Evolutionary conservation across 2,888 invertebrate species (phyloP).

Genomic region (Colletes collaris): DNA sequence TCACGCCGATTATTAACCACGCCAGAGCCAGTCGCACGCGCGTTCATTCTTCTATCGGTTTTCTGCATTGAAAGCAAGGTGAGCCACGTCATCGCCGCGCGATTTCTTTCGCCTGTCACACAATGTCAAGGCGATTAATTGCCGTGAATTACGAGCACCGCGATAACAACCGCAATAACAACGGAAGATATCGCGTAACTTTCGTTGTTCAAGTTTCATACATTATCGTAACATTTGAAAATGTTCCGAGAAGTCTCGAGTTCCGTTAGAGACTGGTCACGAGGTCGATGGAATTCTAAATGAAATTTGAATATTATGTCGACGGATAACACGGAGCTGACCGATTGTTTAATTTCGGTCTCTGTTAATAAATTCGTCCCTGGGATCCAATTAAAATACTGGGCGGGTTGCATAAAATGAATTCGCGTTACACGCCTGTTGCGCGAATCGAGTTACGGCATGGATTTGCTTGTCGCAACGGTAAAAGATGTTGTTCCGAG

Average conservation of each 20-base stretch:
- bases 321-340: too few relatives aligned
- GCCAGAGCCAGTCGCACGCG: constrained; percentile 11
- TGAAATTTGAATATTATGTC: too few relatives aligned
- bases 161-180: not conserved
- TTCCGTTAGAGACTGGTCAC: too few relatives aligned
- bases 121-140: constrained; percentile 64
- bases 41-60: constrained; percentile 41
- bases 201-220: too few relatives aligned
- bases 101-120: constrained; percentile 52
- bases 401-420: not conserved
- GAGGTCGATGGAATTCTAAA: too few relatives aligned
- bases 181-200: too few relatives aligned
- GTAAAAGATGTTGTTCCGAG: constrained; percentile 3
- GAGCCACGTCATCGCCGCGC: constrained; percentile 49
- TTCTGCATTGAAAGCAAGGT: constrained; percentile 60
- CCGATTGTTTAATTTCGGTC: too few relatives aligned
- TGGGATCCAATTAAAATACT: too few relatives aligned
- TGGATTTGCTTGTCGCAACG: constrained; percentile 11
- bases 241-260: too few relatives aligned
- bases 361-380: too few relatives aligned
- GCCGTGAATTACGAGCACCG: constrained; percentile 1
- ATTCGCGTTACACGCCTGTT: not conserved
- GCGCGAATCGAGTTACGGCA: not conserved
- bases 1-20: constrained; percentile 8
- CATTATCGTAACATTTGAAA: too few relatives aligned